phyloP scores from a whole-genome alignment of 2,888 invertebrate genomes.

The Galerucella pusilla region DNA sequence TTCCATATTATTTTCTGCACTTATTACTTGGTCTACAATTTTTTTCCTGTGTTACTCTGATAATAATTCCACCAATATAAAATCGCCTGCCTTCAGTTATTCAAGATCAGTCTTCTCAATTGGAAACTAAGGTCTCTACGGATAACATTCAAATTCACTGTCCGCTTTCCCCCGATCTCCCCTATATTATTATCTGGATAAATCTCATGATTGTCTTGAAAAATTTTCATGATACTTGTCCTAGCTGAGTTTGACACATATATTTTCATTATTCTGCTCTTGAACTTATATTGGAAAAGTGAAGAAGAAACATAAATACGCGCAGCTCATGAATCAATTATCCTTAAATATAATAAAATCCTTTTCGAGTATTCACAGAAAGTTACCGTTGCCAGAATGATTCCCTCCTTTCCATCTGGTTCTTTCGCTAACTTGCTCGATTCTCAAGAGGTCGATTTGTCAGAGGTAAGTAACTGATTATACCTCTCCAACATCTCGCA shows the following conservation, averaged over 20 bases:
- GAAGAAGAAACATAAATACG: background rate
- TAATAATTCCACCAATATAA: background rate
- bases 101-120: background rate
- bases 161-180: no score
- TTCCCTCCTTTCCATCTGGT: slow-evolving; percentile 33
- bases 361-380: slow-evolving; percentile 24
- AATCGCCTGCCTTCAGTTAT: background rate
- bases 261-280: no score
- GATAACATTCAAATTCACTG: background rate
- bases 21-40: no score
- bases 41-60: no score
- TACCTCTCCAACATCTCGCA: slow-evolving; percentile 54
- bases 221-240: no score
- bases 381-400: slow-evolving; percentile 20
- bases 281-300: no score
- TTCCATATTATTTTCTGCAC: no score
- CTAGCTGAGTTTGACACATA: no score
- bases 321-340: slow-evolving; percentile 29
- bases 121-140: background rate
- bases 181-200: no score
- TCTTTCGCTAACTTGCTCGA: slow-evolving; percentile 31
- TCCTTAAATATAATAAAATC: slow-evolving; percentile 30
- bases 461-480: slow-evolving; percentile 59
- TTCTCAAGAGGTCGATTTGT: slow-evolving; percentile 57
- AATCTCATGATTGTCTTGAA: no score